These are phyloP conservation scores for Pollenia griseotomentosa DNA, from an alignment of 2,888 invertebrate species.

Conservation along the genomic window DNA sequence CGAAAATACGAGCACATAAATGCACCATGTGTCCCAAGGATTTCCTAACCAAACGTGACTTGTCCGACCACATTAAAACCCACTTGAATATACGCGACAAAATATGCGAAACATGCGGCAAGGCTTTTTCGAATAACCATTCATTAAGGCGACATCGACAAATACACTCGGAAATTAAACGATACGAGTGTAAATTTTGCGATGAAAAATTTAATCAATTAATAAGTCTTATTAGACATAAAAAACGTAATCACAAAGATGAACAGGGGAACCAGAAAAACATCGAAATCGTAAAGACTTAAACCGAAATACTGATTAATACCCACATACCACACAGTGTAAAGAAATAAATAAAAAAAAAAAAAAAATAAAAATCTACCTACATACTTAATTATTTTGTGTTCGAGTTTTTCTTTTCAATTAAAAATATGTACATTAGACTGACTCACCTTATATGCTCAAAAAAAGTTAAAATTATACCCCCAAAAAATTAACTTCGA, in stretches of 20 bases:
- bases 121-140: conserved; percentile 79
- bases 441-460: no score
- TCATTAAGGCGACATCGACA: conserved; percentile 79
- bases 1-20: conserved; percentile 68
- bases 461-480: no score
- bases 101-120: conserved; percentile 79
- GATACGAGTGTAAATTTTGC: conserved; percentile 79
- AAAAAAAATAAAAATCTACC: no score
- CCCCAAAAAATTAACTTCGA: no score
- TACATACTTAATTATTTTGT: no score
- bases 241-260: conserved; percentile 80
- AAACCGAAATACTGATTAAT: no score
- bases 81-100: conserved; percentile 80
- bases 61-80: conserved; percentile 79
- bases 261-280: not conserved
- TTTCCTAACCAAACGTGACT: conserved; percentile 77
- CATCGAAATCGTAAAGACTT: not conserved
- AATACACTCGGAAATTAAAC: conserved; percentile 79
- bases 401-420: no score
- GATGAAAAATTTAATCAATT: conserved; percentile 79
- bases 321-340: no score
- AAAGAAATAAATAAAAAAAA: no score
- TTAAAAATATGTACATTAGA: no score
- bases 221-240: conserved; percentile 79
- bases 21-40: conserved; percentile 76